These are phyloP conservation scores for Lasioglossum pauxillum DNA, from an alignment of 2,888 invertebrate species.

Conservation along the genomic window DNA sequence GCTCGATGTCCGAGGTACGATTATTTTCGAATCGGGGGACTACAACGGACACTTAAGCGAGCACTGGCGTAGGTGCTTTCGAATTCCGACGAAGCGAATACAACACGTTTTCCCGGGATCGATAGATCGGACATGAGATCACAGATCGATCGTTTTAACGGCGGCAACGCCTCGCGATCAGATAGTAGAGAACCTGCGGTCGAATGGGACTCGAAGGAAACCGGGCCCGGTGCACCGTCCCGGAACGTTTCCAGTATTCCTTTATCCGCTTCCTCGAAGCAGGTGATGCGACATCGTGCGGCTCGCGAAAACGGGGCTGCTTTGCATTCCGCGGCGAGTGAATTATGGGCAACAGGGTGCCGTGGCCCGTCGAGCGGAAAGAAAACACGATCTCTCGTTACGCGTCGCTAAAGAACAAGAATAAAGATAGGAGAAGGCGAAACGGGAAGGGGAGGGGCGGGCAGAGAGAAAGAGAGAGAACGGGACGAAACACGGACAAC, in stretches of 20 bases:
- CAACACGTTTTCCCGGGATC: background rate
- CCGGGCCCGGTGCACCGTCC: background rate
- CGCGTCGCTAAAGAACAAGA: constrained; percentile 72
- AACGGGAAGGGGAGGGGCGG: background rate
- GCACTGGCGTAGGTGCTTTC: background rate
- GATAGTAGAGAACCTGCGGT: background rate
- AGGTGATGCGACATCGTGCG: constrained; percentile 40
- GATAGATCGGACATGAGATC: background rate
- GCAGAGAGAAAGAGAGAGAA: background rate
- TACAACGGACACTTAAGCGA: background rate
- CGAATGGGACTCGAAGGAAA: background rate
- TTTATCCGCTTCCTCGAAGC: constrained; percentile 18
- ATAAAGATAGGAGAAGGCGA: constrained; percentile 38
- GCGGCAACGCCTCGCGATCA: background rate
- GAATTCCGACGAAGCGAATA: constrained; percentile 10
- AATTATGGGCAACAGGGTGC: constrained; percentile 64
- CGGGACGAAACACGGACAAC: constrained; percentile 11
- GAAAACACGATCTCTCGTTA: constrained; percentile 78
- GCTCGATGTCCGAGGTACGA: no score
- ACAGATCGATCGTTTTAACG: background rate
- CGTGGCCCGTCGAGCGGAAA: constrained; percentile 71
- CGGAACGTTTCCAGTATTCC: constrained; percentile 6
- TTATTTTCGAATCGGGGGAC: no score
- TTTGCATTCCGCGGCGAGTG: constrained; percentile 68
- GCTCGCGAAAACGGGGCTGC: constrained; percentile 44